Evolutionary conservation across 2,113 vertebrate genomes (phyloP), one percentile per base, ranked within the genome.

Genomic region (Ageneiosus marmoratus): DNA sequence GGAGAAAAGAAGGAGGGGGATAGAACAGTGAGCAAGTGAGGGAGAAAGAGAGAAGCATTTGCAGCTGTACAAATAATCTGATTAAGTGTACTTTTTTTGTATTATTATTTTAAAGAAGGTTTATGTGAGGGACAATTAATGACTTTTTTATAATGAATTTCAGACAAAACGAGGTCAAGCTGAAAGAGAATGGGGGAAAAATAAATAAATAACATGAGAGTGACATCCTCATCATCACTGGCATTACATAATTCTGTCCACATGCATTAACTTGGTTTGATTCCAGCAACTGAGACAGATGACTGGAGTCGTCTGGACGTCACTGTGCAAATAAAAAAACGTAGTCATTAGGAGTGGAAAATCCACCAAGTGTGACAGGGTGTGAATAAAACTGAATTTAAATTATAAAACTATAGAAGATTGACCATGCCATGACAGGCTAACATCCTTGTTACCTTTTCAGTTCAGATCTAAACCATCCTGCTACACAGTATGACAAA

Each of bases 1-100:
- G 80, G 77, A 58, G 77, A 77, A 76, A 75, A 37, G 41, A 56
- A 79, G 70, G 76, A 89, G 37, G 51, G 50, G 73, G 34, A 24
- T 77, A 78, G 55, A 20, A 48, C 53, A 76, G 32, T 90, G 82
- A 89, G 87, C 86, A 90, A 75, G 87, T 87, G 84, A 87, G 87
- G 83, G 12, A 50, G 48, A 73, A 84, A 74, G 27, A 53, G 70
- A 88, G 74, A 74, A 85, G 79, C 84, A 80, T 86, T 80, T 79
- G 62, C 62, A 86, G 80, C 67, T 60, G 83, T 78, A 48, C 67
- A 74, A 65, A 22, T 70, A 58, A 24, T 37, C 4, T 50, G 46
- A 62, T 16, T 80, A 12, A 1, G 73, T 86, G 55, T 50, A 86
- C 63, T 77, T 41, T 77, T 72, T 13, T 56, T 84, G 81, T 63